Evolutionary conservation across 2,888 invertebrate species (phyloP).

Genomic region (Hypsopygia costalis): DNA sequence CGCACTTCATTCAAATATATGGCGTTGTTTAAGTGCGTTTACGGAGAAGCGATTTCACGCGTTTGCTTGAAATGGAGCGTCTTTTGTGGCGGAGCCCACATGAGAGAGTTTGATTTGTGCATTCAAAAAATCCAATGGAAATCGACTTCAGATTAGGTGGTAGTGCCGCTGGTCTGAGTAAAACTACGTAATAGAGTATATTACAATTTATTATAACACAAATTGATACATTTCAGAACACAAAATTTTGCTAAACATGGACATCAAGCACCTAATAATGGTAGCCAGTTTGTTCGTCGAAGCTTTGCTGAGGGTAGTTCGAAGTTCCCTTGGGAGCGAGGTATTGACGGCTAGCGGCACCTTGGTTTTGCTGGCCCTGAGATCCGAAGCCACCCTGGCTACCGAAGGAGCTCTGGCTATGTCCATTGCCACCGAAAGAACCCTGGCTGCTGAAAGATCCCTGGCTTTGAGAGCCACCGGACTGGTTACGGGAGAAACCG

Average conservation of each 20-base stretch:
- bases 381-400: constrained; percentile 14
- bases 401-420: neutral
- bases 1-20: too few relatives aligned
- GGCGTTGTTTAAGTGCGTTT: too few relatives aligned
- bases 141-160: too few relatives aligned
- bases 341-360: constrained; percentile 56
- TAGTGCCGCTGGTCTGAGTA: too few relatives aligned
- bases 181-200: too few relatives aligned
- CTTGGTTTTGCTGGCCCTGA: constrained; percentile 26
- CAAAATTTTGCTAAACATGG: constrained; percentile 19
- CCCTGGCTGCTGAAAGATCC: neutral
- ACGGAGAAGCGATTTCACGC: too few relatives aligned
- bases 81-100: too few relatives aligned
- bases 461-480: constrained; percentile 7
- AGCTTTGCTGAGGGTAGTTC: constrained; percentile 55
- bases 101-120: too few relatives aligned
- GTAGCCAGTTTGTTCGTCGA: constrained; percentile 66
- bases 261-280: constrained; percentile 42
- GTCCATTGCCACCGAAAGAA: neutral
- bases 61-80: too few relatives aligned
- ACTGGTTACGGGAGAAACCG: constrained; percentile 9
- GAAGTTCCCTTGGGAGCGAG: constrained; percentile 46
- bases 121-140: too few relatives aligned
- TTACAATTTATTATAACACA: constrained; percentile 14
- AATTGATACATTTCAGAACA: constrained; percentile 20